phyloP scores from a whole-genome alignment of 2,797 vertebrate species.

The Hypotaenidia philippensis region DNA sequence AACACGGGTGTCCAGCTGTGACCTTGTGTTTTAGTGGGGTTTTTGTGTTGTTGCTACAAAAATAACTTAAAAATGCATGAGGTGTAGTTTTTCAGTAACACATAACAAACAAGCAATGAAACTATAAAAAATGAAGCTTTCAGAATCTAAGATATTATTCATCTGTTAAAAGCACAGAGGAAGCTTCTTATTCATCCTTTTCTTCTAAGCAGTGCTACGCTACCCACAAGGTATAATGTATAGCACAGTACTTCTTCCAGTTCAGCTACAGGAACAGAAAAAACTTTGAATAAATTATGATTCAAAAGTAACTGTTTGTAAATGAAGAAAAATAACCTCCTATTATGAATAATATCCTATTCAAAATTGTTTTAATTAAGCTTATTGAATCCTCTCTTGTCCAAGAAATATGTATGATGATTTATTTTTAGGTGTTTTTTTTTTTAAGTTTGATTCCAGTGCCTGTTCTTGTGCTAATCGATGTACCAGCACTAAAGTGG shows the following conservation, averaged over 20 bases:
- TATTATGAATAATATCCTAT: too few relatives aligned
- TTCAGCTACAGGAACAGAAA: not conserved
- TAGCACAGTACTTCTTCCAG: not conserved
- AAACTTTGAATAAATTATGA: not conserved
- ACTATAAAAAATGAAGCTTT: constrained; percentile 7
- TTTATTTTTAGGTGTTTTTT: not conserved
- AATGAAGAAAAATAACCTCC: not conserved
- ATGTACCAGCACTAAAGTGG: not conserved
- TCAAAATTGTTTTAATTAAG: constrained; percentile 1
- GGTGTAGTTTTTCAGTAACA: not conserved
- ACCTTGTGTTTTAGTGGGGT: not conserved
- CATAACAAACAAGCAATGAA: not conserved
- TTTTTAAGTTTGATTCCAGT: not conserved
- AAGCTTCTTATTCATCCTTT: not conserved
- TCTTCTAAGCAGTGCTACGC: not conserved
- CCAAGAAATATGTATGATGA: not conserved
- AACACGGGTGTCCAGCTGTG: not conserved
- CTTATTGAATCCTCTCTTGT: not conserved
- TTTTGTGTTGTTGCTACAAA: not conserved
- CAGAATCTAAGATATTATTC: not conserved
- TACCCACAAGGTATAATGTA: not conserved
- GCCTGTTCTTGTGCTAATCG: not conserved
- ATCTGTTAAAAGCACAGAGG: not conserved
- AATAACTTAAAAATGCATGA: not conserved
- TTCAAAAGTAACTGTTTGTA: not conserved